phyloP scores from a whole-genome alignment of 2,113 vertebrate species.

The Halichoerus grypus region DNA sequence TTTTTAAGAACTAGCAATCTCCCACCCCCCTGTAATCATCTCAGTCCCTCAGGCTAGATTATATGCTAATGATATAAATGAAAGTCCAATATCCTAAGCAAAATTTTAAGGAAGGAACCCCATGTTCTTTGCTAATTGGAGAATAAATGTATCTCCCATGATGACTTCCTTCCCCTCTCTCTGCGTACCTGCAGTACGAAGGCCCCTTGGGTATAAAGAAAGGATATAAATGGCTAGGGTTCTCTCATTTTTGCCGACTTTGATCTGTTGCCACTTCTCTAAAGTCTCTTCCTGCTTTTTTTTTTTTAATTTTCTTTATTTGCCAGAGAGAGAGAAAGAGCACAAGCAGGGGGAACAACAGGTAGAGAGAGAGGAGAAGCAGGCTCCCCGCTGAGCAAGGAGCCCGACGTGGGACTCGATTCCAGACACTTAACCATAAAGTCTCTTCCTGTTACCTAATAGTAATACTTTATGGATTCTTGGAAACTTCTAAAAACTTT shows the following conservation, averaged over 20 bases:
- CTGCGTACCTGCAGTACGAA: not conserved
- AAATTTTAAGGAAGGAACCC: not conserved
- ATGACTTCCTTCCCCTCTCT: not conserved
- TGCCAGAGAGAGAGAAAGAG: too few relatives aligned
- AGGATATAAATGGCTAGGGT: not conserved
- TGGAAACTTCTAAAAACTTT: not conserved
- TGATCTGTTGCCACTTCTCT: slow-evolving; percentile 30
- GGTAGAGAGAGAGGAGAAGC: too few relatives aligned
- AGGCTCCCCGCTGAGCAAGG: too few relatives aligned
- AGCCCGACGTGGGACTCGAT: too few relatives aligned
- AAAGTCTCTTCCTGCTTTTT: not conserved
- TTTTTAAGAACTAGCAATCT: slow-evolving; percentile 42
- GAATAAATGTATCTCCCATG: not conserved
- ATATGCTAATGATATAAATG: slow-evolving; percentile 24
- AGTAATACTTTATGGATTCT: slow-evolving; percentile 13
- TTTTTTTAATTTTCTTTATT: too few relatives aligned
- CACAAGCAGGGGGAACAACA: too few relatives aligned
- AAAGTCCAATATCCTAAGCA: not conserved
- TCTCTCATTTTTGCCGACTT: not conserved
- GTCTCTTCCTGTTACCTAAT: not conserved
- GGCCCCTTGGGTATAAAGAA: not conserved
- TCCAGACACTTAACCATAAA: not conserved
- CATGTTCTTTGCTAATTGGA: not conserved
- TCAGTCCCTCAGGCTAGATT: not conserved
- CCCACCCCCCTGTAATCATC: not conserved